phyloP scores from a whole-genome alignment of 2,113 vertebrate species.

The Coptodon bakossiorum region DNA sequence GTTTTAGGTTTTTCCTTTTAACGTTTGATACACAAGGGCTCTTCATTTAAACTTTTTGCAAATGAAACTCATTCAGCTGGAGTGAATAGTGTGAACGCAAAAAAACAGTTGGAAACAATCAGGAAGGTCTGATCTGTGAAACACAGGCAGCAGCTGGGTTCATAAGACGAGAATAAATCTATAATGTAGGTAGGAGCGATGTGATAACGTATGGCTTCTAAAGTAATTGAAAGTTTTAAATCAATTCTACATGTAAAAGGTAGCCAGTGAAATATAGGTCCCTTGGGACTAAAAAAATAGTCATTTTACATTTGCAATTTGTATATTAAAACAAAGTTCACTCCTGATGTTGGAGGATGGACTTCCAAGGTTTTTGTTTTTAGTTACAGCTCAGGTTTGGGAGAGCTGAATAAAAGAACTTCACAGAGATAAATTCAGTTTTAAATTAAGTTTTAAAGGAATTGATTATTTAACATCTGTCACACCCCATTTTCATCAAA shows the following conservation, averaged over 20 bases:
- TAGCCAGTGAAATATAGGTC: background rate
- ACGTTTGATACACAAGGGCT: background rate
- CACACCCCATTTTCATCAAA: background rate
- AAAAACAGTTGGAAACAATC: background rate
- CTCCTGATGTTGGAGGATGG: background rate
- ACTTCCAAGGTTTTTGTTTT: background rate
- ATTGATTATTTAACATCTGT: background rate
- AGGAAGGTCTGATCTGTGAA: background rate
- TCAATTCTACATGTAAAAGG: background rate
- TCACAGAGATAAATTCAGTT: background rate
- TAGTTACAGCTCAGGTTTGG: background rate
- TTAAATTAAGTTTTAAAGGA: background rate
- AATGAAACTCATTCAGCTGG: background rate
- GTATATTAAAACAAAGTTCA: background rate
- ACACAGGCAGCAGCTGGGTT: background rate
- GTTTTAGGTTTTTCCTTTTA: background rate
- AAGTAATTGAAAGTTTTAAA: rapidly evolving
- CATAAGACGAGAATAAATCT: background rate
- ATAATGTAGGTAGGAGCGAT: background rate
- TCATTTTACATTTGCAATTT: background rate
- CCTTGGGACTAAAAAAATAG: background rate
- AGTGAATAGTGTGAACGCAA: background rate
- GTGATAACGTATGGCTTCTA: background rate
- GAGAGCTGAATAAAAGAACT: background rate
- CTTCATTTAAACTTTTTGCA: background rate